These are phyloP conservation scores for Mythimna vitellina DNA, from an alignment of 2,888 invertebrate genomes.

Conservation along the genomic window DNA sequence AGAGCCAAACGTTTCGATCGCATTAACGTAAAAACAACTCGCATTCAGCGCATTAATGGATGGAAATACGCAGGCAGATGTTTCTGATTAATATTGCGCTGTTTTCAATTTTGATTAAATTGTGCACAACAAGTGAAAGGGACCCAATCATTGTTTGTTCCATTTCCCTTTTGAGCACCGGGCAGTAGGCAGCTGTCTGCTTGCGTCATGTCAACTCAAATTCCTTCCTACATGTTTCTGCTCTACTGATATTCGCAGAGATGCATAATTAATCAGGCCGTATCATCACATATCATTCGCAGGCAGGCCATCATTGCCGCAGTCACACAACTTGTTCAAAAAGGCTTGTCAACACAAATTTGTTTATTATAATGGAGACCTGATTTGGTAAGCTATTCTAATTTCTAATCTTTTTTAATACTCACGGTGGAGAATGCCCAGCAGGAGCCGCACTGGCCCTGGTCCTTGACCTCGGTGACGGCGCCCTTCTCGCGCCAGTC, in stretches of 20 bases:
- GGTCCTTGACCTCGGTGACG: slow-evolving; percentile 97
- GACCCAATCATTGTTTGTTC: neutral
- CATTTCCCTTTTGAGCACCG: neutral
- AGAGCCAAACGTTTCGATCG: too few relatives aligned
- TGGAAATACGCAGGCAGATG: neutral
- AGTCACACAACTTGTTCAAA: too few relatives aligned
- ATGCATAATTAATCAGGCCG: too few relatives aligned
- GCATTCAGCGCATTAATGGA: too few relatives aligned
- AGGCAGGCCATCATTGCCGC: too few relatives aligned
- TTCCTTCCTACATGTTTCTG: neutral
- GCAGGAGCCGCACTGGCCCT: slow-evolving; percentile 97
- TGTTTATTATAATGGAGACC: neutral
- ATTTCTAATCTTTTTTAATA: too few relatives aligned
- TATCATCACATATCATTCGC: too few relatives aligned
- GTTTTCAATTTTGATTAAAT: slow-evolving; percentile 2
- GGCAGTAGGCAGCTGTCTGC: too few relatives aligned
- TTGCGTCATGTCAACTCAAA: neutral
- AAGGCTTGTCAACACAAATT: neutral
- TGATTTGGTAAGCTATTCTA: neutral
- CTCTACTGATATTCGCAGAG: too few relatives aligned
- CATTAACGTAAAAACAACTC: too few relatives aligned
- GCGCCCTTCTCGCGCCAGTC: slow-evolving; percentile 97
- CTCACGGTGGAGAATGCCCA: slow-evolving; percentile 97
- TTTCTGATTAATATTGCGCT: neutral
- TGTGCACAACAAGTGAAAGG: neutral